phyloP scores from a whole-genome alignment of 2,797 vertebrate genomes.

The Botia kubotai region DNA sequence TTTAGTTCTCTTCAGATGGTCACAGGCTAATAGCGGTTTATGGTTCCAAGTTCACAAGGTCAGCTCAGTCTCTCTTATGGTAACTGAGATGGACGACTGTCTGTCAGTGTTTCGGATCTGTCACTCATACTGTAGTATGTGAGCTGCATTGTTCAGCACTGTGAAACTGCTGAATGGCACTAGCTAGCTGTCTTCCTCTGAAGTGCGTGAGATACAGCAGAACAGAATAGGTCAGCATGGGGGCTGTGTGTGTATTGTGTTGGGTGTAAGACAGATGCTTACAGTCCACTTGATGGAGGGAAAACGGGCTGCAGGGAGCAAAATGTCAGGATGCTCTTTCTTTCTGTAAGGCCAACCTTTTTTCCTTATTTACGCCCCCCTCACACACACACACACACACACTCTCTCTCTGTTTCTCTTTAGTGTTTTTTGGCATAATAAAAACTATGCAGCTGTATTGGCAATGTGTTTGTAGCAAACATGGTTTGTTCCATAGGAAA shows the following conservation, averaged over 20 bases:
- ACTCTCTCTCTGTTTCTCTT: too few relatives aligned
- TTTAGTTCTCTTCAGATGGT: background rate
- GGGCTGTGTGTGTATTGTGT: background rate
- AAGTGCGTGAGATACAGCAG: background rate
- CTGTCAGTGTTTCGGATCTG: background rate
- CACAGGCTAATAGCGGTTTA: background rate
- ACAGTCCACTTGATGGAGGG: conserved; percentile 18
- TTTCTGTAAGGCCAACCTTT: background rate
- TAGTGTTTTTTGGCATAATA: conserved; percentile 14
- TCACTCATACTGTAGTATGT: background rate
- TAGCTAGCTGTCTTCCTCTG: background rate
- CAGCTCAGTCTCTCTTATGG: background rate
- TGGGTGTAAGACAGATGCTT: background rate
- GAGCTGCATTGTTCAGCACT: background rate
- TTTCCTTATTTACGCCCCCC: too few relatives aligned
- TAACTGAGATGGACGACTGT: background rate
- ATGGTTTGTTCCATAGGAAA: too few relatives aligned
- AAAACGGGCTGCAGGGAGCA: conserved; percentile 17
- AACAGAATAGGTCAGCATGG: background rate
- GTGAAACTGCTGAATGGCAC: background rate
- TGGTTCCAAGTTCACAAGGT: background rate
- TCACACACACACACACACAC: too few relatives aligned
- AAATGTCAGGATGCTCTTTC: conserved; percentile 18
- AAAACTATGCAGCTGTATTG: conserved; percentile 23
- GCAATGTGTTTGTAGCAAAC: background rate